Percentiles rank a stretch among this genome's conserved stretches.
Conservation (phyloP, 2,888 invertebrate species). For the Steinernema hermaphroditum region DNA sequence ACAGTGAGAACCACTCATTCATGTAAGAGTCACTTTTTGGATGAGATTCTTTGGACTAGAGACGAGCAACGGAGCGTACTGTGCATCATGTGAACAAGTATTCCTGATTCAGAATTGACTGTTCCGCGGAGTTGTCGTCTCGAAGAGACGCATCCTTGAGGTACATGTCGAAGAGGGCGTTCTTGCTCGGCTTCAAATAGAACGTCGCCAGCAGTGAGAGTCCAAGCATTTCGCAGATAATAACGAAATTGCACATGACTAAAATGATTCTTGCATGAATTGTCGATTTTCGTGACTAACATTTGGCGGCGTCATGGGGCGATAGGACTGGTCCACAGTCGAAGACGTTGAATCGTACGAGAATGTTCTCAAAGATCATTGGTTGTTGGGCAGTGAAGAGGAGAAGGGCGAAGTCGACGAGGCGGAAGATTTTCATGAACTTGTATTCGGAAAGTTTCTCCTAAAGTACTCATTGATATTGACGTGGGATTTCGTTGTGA, state of each 20-base stretch:
- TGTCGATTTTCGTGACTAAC: constrained; percentile 45
- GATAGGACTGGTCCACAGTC: constrained; percentile 59
- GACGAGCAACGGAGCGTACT: no score
- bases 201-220: constrained; percentile 57
- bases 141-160: background rate
- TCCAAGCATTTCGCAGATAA: constrained; percentile 61
- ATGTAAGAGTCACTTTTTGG: no score
- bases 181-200: constrained; percentile 53
- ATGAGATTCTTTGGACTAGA: no score
- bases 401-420: constrained; percentile 62
- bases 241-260: constrained; percentile 65
- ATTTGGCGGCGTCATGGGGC: constrained; percentile 61
- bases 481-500: no score
- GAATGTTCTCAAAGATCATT: constrained; percentile 62
- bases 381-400: constrained; percentile 65
- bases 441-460: constrained; percentile 60
- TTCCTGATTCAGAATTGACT: constrained; percentile 21
- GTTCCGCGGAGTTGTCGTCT: constrained; percentile 2
- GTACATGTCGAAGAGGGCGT: constrained; percentile 51
- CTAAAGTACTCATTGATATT: constrained; percentile 41
- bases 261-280: background rate
- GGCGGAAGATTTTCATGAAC: constrained; percentile 64
- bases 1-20: no score
- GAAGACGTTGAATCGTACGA: constrained; percentile 56
- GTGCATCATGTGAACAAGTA: background rate